These are phyloP conservation scores for Noctua janthina DNA, from an alignment of 2,888 invertebrate genomes.

Conservation along the genomic window DNA sequence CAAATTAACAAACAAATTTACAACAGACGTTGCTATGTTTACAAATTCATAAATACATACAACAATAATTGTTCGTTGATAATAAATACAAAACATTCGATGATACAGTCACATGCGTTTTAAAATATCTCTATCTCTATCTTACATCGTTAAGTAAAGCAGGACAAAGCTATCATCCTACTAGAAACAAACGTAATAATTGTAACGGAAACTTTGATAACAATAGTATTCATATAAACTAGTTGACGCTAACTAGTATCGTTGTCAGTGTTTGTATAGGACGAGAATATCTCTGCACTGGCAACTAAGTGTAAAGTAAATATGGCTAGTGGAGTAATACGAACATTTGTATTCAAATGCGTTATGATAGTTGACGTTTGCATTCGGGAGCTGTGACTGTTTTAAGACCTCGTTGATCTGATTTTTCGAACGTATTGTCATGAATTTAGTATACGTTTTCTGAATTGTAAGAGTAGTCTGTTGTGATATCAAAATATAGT, in stretches of 20 bases:
- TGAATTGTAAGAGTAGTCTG: background rate
- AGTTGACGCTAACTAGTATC: slow-evolving; percentile 45
- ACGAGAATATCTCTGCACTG: slow-evolving; percentile 37
- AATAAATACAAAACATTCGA: slow-evolving; percentile 7
- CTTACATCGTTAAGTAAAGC: slow-evolving; percentile 23
- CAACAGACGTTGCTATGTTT: slow-evolving; percentile 18
- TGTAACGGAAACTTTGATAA: slow-evolving; percentile 63
- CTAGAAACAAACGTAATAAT: slow-evolving; percentile 31
- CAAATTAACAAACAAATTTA: slow-evolving; percentile 36
- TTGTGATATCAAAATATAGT: background rate
- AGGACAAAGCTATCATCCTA: slow-evolving; percentile 37
- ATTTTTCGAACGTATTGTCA: background rate
- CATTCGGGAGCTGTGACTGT: slow-evolving; percentile 3
- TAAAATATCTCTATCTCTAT: slow-evolving; percentile 29
- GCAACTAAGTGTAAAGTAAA: slow-evolving; percentile 38
- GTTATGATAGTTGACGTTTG: background rate
- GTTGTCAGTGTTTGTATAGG: slow-evolving; percentile 48
- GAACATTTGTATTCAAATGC: slow-evolving; percentile 27
- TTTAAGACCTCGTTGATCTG: background rate
- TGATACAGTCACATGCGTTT: slow-evolving; percentile 25
- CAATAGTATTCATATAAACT: slow-evolving; percentile 55
- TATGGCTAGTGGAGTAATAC: slow-evolving; percentile 18
- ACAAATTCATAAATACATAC: slow-evolving; percentile 2
- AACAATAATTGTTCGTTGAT: background rate
- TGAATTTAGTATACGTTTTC: background rate